phyloP scores from a whole-genome alignment of 1,140 invertebrate genomes.

The Drosophila bipectinata region DNA sequence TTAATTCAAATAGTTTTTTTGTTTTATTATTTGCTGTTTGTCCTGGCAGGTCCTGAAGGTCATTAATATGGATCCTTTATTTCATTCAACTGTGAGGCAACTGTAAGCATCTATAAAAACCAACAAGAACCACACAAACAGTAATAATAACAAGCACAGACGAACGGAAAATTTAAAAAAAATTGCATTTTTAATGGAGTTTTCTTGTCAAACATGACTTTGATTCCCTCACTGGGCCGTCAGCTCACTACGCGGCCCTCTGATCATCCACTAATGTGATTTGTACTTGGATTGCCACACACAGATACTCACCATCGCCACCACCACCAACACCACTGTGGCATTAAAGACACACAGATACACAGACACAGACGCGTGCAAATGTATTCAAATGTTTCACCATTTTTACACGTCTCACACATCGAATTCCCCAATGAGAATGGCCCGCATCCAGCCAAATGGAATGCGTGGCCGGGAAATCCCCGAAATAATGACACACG shows the following conservation, averaged over 20 bases:
- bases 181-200: constrained; percentile 80
- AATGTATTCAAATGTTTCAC: constrained; percentile 50
- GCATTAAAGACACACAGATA: not conserved
- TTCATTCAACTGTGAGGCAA: constrained; percentile 50
- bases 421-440: constrained; percentile 25
- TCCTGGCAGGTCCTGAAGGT: not conserved
- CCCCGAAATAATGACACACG: constrained; percentile 20
- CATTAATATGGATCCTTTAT: constrained; percentile 9
- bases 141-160: constrained; percentile 61
- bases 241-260: constrained; percentile 12
- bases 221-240: constrained; percentile 50
- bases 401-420: constrained; percentile 51
- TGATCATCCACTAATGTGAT: constrained; percentile 76
- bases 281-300: constrained; percentile 58
- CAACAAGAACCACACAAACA: constrained; percentile 43
- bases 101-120: constrained; percentile 60
- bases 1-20: too few species aligned
- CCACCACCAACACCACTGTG: not conserved
- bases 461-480: constrained; percentile 20
- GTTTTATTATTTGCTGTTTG: not conserved
- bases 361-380: not conserved
- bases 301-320: constrained; percentile 2
- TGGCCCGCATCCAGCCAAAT: constrained; percentile 28
- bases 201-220: constrained; percentile 69
- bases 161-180: constrained; percentile 57